Conservation (phyloP, 2,797 vertebrate genomes). For the Poecile montanus region DNA sequence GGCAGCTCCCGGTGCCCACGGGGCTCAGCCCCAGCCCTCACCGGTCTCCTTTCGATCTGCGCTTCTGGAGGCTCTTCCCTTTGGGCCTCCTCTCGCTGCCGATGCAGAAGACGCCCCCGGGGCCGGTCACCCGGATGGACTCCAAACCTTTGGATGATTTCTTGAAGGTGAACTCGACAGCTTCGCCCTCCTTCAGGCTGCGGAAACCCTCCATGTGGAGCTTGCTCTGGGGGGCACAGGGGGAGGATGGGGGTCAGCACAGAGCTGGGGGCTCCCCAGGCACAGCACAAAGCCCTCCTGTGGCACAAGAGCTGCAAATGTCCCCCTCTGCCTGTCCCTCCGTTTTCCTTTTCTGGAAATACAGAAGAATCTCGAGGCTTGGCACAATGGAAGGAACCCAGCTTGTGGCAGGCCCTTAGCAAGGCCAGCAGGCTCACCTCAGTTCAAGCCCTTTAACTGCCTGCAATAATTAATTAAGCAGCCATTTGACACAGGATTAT, state of each 20-base stretch:
- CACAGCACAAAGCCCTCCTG: fast-evolving
- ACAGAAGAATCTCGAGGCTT: neutral
- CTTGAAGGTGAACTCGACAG: slow-evolving; percentile 95
- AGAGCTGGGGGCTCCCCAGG: fast-evolving
- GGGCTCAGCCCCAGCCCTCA: slow-evolving; percentile 52
- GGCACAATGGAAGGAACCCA: fast-evolving
- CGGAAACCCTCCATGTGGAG: slow-evolving; percentile 98
- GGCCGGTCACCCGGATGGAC: slow-evolving; percentile 91
- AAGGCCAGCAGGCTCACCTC: neutral
- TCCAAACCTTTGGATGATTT: slow-evolving; percentile 95
- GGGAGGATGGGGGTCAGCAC: neutral
- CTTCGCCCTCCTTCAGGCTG: slow-evolving; percentile 95
- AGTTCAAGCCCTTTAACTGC: neutral
- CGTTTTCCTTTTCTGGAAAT: neutral
- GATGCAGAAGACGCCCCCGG: slow-evolving; percentile 88
- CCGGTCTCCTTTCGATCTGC: slow-evolving; percentile 93
- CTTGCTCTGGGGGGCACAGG: slow-evolving; percentile 84
- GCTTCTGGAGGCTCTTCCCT: slow-evolving; percentile 92
- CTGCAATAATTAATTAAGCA: neutral
- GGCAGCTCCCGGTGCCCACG: neutral
- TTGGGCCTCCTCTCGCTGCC: slow-evolving; percentile 95
- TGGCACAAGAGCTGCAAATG: fast-evolving
- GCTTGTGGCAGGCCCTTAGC: neutral
- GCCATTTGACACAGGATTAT: neutral
- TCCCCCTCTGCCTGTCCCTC: neutral